Evolutionary conservation across 2,888 invertebrate species (phyloP).

Genomic region (Drosophila mulleri): DNA sequence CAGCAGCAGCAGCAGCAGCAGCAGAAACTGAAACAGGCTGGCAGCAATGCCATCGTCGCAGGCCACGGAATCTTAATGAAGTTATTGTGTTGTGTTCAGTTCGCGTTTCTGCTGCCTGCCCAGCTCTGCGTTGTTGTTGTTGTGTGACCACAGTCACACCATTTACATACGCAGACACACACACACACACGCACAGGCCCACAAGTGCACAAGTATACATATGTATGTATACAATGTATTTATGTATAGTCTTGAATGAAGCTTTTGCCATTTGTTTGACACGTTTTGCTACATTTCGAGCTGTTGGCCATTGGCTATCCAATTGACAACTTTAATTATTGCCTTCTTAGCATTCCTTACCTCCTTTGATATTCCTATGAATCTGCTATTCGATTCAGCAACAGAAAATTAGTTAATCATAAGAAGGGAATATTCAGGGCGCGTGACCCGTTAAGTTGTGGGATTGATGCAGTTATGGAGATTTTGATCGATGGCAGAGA

Average conservation of each 20-base stretch:
- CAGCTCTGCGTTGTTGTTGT: conserved; percentile 24
- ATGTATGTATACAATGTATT: background rate
- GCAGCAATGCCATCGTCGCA: conserved; percentile 46
- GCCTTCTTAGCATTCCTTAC: background rate
- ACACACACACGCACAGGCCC: background rate
- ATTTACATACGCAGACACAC: conserved; percentile 41
- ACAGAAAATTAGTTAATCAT: too few relatives aligned
- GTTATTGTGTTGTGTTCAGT: conserved; percentile 68
- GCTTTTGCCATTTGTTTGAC: conserved; percentile 25
- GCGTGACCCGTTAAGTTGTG: too few relatives aligned
- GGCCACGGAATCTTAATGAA: conserved; percentile 76
- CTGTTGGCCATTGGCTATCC: conserved; percentile 27
- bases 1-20: conserved; percentile 22
- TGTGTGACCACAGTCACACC: too few relatives aligned
- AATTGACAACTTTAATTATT: conserved; percentile 2
- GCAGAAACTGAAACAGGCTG: conserved; percentile 39
- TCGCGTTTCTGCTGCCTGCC: conserved; percentile 20
- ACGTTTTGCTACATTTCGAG: conserved; percentile 9
- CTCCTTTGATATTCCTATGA: background rate
- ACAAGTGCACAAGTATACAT: background rate
- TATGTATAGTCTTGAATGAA: conserved; percentile 9
- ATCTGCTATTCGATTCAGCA: too few relatives aligned
- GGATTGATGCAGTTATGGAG: too few relatives aligned
- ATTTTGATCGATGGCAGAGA: too few relatives aligned
- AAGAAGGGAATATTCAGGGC: too few relatives aligned